phyloP scores from a whole-genome alignment of 1,140 invertebrate genomes.

The Anadara kagoshimensis region DNA sequence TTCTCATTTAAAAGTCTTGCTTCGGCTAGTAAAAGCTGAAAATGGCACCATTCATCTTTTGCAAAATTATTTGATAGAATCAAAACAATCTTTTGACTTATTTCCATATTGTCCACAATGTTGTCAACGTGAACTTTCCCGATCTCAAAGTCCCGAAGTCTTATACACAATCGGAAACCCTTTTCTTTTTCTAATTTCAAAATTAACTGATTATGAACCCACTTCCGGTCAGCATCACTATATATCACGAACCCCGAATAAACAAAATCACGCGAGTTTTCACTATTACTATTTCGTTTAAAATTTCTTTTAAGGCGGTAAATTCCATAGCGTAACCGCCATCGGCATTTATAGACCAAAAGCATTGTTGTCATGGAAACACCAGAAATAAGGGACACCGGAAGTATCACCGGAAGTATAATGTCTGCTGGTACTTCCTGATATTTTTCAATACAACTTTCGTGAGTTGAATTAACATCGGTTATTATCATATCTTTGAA shows the following conservation, averaged over 20 bases:
- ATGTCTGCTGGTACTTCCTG: background rate
- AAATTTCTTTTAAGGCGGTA: background rate
- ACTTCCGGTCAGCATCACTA: constrained; percentile 6
- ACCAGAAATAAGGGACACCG: background rate
- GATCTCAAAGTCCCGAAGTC: constrained; percentile 91
- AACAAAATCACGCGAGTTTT: background rate
- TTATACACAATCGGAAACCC: constrained; percentile 84
- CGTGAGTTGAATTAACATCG: background rate
- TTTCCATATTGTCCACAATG: constrained; percentile 77
- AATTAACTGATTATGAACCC: constrained; percentile 9
- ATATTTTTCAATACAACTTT: background rate
- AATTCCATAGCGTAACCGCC: constrained; percentile 18
- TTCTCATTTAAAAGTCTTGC: background rate
- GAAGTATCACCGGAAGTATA: background rate
- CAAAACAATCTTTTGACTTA: constrained; percentile 78
- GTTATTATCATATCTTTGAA: background rate
- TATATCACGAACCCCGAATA: constrained; percentile 20
- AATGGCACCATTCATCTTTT: constrained; percentile 80
- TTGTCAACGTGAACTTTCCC: constrained; percentile 80
- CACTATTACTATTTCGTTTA: background rate
- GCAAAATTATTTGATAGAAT: constrained; percentile 79
- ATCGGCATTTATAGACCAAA: constrained; percentile 10
- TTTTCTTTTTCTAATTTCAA: constrained; percentile 10
- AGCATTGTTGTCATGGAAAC: background rate
- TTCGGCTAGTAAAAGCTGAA: constrained; percentile 73